phyloP scores from a whole-genome alignment of 2,113 vertebrate species.

The Psittacula cyanocephala region DNA sequence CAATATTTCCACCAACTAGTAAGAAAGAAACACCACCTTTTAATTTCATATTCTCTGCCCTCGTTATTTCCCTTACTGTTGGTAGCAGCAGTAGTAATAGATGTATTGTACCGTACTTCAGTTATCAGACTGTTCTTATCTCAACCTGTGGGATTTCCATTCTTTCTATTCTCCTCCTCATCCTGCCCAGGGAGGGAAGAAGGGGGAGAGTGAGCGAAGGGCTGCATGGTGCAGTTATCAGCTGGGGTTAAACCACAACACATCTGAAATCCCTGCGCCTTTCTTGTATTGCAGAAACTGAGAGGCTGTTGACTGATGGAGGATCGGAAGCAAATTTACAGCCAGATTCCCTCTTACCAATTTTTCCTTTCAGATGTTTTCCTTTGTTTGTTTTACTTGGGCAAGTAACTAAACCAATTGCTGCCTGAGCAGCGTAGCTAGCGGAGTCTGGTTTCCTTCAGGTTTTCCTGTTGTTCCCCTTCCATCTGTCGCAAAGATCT shows the following conservation, averaged over 20 bases:
- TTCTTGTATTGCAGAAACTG: not conserved
- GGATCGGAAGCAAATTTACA: not conserved
- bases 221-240: not conserved
- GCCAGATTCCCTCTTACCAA: not conserved
- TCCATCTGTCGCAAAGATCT: not conserved
- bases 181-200: not conserved
- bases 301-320: not conserved
- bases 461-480: not conserved
- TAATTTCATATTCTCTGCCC: not conserved
- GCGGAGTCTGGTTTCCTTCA: conserved; percentile 33
- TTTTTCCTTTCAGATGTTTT: conserved; percentile 22
- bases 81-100: not conserved
- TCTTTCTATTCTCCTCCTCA: not conserved
- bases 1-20: not conserved
- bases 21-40: not conserved
- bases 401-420: conserved; percentile 17
- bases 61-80: not conserved
- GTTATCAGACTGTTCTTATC: not conserved
- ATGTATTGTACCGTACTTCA: not conserved
- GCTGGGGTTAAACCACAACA: not conserved
- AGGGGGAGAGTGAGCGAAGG: not conserved
- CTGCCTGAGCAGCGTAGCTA: not conserved
- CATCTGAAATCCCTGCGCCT: not conserved
- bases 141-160: not conserved
- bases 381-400: conserved; percentile 15